Evolutionary conservation across 2,888 invertebrate species (phyloP).

Genomic region (Cataglyphis cursor): DNA sequence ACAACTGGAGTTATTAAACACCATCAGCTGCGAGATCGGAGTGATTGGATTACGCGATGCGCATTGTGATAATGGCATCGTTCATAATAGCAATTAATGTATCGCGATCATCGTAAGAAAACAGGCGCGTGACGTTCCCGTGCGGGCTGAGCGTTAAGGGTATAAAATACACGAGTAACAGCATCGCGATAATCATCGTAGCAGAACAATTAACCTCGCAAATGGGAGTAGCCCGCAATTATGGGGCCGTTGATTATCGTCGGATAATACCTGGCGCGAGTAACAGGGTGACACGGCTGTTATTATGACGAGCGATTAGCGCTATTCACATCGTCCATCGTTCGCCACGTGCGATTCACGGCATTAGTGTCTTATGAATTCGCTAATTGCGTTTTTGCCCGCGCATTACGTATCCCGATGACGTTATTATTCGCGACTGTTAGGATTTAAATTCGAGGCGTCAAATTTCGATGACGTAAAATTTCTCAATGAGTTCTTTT

Average conservation of each 20-base stretch:
- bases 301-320: slow-evolving; percentile 71
- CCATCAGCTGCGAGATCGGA: background rate
- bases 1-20: slow-evolving; percentile 34
- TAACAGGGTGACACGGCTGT: slow-evolving; percentile 73
- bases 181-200: slow-evolving; percentile 60
- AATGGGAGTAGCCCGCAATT: slow-evolving; percentile 67
- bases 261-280: slow-evolving; percentile 67
- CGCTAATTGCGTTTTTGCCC: slow-evolving; percentile 66
- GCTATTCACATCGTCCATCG: slow-evolving; percentile 62
- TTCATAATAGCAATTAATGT: slow-evolving; percentile 46
- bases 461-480: background rate
- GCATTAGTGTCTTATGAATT: slow-evolving; percentile 68
- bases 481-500: background rate
- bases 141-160: slow-evolving; percentile 43
- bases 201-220: slow-evolving; percentile 66
- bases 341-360: slow-evolving; percentile 53
- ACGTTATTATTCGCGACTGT: background rate
- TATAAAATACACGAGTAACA: slow-evolving; percentile 53
- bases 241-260: slow-evolving; percentile 66
- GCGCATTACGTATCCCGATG: slow-evolving; percentile 27
- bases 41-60: slow-evolving; percentile 41
- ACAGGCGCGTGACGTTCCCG: slow-evolving; percentile 29
- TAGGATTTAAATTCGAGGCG: background rate
- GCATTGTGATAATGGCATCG: slow-evolving; percentile 21
- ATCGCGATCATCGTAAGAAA: slow-evolving; percentile 49